Conservation (phyloP, 2,113 vertebrate species). For the Chauna torquata region DNA sequence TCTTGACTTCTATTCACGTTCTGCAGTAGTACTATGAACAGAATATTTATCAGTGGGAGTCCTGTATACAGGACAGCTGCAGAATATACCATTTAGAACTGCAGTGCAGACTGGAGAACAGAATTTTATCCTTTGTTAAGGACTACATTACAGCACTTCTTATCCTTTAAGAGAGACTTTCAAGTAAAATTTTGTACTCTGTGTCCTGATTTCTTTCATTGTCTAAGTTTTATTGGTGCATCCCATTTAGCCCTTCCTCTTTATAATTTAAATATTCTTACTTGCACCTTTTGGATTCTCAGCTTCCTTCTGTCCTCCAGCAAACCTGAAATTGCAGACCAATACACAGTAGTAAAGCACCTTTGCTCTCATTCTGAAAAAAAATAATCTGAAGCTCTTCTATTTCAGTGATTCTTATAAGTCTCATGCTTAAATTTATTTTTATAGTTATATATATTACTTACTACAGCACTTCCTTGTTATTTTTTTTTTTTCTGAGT, state of each 20-base stretch:
- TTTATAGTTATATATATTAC: not conserved
- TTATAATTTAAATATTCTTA: not conserved
- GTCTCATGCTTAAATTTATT: not conserved
- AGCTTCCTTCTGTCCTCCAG: not conserved
- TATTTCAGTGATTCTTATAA: not conserved
- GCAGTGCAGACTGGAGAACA: not conserved
- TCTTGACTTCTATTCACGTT: conserved; percentile 31
- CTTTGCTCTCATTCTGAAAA: not conserved
- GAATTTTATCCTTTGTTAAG: not conserved
- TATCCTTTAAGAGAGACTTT: not conserved
- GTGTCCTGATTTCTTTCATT: not conserved
- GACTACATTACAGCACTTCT: not conserved
- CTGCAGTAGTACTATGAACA: not conserved
- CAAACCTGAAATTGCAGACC: not conserved
- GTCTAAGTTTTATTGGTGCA: not conserved
- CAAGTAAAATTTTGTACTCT: not conserved
- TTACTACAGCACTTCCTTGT: not conserved
- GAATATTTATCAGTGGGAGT: not conserved
- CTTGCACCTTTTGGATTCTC: not conserved
- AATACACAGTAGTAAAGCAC: not conserved
- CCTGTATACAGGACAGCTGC: not conserved
- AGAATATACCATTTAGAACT: not conserved
- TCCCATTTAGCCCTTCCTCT: not conserved
- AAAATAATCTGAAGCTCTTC: not conserved
- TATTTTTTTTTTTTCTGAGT: not conserved